phyloP scores from a whole-genome alignment of 1,140 invertebrate species.

The Dysdera silvatica region DNA sequence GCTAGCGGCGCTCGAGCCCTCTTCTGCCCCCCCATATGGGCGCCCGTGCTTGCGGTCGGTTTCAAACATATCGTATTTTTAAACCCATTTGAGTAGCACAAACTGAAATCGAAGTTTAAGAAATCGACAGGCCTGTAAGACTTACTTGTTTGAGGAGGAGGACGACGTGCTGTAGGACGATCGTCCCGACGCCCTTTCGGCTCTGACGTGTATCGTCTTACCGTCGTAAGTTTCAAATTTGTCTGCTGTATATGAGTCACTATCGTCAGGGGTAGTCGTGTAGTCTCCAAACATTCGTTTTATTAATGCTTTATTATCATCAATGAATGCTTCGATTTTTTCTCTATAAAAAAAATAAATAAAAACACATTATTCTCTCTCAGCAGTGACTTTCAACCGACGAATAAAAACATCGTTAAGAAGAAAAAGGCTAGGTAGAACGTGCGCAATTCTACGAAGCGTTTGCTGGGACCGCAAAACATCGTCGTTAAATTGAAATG shows the following conservation, averaged over 20 bases:
- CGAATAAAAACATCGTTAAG: neutral
- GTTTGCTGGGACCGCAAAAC: no score
- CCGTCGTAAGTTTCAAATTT: conserved; percentile 31
- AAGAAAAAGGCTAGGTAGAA: neutral
- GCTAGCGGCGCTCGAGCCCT: no score
- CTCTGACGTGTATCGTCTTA: conserved; percentile 16
- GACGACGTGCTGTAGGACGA: conserved; percentile 29
- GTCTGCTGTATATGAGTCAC: conserved; percentile 14
- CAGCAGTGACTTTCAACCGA: neutral
- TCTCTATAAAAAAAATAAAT: conserved; percentile 55
- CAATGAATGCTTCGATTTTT: conserved; percentile 79
- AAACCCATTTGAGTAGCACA: no score
- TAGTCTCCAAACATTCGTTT: conserved; percentile 66
- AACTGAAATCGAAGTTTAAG: no score
- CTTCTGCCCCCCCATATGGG: no score
- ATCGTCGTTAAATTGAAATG: no score
- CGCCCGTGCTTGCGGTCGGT: no score
- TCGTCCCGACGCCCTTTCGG: conserved; percentile 24
- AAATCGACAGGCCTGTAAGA: no score
- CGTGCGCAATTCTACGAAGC: no score
- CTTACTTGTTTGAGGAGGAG: conserved; percentile 30
- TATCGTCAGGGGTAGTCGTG: conserved; percentile 26
- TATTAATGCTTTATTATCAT: conserved; percentile 86
- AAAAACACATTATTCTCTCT: neutral
- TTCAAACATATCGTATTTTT: no score